Evolutionary conservation across 2,113 vertebrate species (phyloP).

Genomic region (Oreochromis aureus): DNA sequence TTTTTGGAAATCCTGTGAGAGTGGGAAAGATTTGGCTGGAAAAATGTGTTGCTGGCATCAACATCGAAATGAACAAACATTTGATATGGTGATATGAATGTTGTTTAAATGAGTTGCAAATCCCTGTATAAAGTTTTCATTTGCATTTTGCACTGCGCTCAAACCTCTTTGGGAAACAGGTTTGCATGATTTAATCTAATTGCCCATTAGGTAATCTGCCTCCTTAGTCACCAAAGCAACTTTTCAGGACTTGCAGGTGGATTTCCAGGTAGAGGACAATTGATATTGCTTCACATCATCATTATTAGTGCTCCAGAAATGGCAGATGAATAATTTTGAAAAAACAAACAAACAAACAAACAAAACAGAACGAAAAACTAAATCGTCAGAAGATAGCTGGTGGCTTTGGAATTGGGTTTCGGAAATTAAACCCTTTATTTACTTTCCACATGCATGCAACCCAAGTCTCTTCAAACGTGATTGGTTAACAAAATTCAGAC

Average conservation of each 20-base stretch:
- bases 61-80: not conserved
- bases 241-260: not conserved
- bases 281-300: not conserved
- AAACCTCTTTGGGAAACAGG: not conserved
- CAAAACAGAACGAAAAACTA: not conserved
- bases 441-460: not conserved
- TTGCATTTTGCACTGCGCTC: not conserved
- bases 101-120: not conserved
- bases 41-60: not conserved
- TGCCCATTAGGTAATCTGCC: not conserved
- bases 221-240: not conserved
- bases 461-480: not conserved
- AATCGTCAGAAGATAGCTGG: not conserved
- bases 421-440: not conserved
- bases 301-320: not conserved
- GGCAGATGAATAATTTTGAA: not conserved
- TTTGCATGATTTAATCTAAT: not conserved
- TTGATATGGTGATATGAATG: not conserved
- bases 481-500: not conserved
- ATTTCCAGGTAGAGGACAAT: not conserved
- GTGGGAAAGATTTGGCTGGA: not conserved
- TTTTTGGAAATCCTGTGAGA: not conserved
- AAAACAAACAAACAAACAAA: not conserved
- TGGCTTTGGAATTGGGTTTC: fast-evolving
- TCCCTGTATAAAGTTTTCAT: not conserved